Conservation (phyloP, 2,888 invertebrate genomes). For the Galerucella pusilla region DNA sequence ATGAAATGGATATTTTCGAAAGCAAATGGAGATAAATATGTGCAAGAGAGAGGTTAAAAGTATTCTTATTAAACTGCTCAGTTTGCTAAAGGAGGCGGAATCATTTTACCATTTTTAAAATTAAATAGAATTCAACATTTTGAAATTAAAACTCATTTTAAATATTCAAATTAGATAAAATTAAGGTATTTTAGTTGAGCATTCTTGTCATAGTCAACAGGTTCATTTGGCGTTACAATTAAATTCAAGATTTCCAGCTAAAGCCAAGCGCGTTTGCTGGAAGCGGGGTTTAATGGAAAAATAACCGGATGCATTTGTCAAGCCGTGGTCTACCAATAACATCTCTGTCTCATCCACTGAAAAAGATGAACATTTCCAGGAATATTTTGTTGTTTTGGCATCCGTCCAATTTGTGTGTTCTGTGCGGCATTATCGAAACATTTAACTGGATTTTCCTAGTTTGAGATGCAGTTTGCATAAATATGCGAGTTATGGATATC, state of each 20-base stretch:
- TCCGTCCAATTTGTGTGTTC: constrained; percentile 55
- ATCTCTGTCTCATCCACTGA: constrained; percentile 50
- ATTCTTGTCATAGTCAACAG: constrained; percentile 23
- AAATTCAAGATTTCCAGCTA: constrained; percentile 37
- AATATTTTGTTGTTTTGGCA: constrained; percentile 55
- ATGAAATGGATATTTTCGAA: too few species aligned
- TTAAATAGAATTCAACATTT: not conserved
- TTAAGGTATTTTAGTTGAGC: constrained; percentile 6
- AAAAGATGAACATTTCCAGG: constrained; percentile 45
- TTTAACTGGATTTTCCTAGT: constrained; percentile 52
- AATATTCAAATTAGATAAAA: constrained; percentile 14
- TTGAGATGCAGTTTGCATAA: constrained; percentile 51
- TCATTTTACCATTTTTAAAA: not conserved
- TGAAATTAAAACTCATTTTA: constrained; percentile 11
- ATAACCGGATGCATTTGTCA: constrained; percentile 59
- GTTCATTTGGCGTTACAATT: constrained; percentile 39
- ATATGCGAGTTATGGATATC: constrained; percentile 53
- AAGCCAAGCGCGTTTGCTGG: constrained; percentile 38
- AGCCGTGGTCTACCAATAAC: constrained; percentile 52
- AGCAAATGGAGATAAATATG: too few species aligned
- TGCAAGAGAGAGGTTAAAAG: too few species aligned
- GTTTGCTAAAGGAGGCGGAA: too few species aligned
- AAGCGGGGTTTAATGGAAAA: constrained; percentile 51
- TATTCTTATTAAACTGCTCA: too few species aligned
- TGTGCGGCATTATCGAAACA: constrained; percentile 51